phyloP scores from a whole-genome alignment of 1,140 invertebrate genomes.

The Maconellicoccus hirsutus region DNA sequence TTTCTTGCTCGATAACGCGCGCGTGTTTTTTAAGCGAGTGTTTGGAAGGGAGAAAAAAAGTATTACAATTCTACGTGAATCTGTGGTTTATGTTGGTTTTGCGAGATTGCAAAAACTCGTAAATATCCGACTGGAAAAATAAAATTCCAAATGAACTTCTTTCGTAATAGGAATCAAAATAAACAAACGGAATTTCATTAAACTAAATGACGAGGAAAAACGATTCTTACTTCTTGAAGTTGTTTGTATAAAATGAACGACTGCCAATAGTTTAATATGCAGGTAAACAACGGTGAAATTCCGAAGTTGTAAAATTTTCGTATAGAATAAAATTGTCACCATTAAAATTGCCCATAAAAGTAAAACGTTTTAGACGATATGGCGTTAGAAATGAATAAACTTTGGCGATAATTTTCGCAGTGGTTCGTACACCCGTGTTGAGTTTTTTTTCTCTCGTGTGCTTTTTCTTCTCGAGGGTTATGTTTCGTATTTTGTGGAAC shows the following conservation, averaged over 20 bases:
- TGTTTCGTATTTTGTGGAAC: not conserved
- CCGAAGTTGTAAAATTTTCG: not conserved
- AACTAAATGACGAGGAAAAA: constrained; percentile 9
- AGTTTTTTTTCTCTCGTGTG: not conserved
- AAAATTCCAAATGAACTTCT: constrained; percentile 9
- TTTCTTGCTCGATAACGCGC: too few relatives aligned
- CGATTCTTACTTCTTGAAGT: constrained; percentile 8
- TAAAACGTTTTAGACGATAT: not conserved
- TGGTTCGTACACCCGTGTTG: not conserved
- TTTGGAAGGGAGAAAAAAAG: too few relatives aligned
- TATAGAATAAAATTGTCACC: not conserved
- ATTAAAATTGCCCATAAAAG: constrained; percentile 10
- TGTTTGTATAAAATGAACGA: constrained; percentile 5
- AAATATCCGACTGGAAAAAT: constrained; percentile 5
- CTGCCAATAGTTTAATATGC: constrained; percentile 8
- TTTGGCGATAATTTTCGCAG: constrained; percentile 1
- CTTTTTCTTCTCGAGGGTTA: not conserved
- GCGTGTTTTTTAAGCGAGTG: not conserved
- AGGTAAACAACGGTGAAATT: not conserved
- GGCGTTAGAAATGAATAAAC: not conserved
- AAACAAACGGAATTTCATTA: constrained; percentile 9
- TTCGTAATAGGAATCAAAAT: constrained; percentile 9
- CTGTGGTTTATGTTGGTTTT: not conserved
- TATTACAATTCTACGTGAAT: not conserved
- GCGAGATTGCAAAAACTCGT: not conserved